phyloP scores from a whole-genome alignment of 2,888 invertebrate genomes.

The Melanargia galathea region DNA sequence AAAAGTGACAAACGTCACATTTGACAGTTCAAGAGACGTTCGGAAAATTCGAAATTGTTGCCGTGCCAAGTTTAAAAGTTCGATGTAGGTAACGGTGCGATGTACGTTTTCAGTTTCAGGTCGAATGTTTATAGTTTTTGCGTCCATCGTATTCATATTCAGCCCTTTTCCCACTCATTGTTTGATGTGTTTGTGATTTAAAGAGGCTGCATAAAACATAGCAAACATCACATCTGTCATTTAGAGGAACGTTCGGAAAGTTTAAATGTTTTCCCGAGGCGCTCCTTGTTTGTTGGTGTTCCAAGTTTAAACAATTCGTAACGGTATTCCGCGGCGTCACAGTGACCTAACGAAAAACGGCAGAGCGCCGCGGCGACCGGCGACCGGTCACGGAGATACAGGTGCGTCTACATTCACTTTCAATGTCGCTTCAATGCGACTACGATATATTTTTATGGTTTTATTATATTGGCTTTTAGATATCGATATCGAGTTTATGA shows the following conservation, averaged over 20 bases:
- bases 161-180: conserved; percentile 64
- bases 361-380: conserved; percentile 42
- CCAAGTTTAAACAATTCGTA: conserved; percentile 52
- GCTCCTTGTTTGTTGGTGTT: conserved; percentile 36
- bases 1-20: background rate
- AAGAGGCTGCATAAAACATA: conserved; percentile 11
- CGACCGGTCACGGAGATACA: conserved; percentile 70
- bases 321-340: conserved; percentile 65
- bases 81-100: conserved; percentile 66
- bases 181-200: conserved; percentile 55
- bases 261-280: background rate
- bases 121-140: conserved; percentile 52
- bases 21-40: conserved; percentile 25
- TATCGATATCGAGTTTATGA: conserved; percentile 9
- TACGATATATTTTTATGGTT: conserved; percentile 59
- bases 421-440: conserved; percentile 68
- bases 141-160: background rate
- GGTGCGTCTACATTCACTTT: conserved; percentile 77
- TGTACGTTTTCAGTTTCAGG: conserved; percentile 65
- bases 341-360: conserved; percentile 68
- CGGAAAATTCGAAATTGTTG: background rate
- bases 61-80: conserved; percentile 1
- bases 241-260: conserved; percentile 24
- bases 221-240: conserved; percentile 25
- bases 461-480: conserved; percentile 36